Evolutionary conservation across 2,797 vertebrate species (phyloP).

Genomic region (Chaetophractus vellerosus): DNA sequence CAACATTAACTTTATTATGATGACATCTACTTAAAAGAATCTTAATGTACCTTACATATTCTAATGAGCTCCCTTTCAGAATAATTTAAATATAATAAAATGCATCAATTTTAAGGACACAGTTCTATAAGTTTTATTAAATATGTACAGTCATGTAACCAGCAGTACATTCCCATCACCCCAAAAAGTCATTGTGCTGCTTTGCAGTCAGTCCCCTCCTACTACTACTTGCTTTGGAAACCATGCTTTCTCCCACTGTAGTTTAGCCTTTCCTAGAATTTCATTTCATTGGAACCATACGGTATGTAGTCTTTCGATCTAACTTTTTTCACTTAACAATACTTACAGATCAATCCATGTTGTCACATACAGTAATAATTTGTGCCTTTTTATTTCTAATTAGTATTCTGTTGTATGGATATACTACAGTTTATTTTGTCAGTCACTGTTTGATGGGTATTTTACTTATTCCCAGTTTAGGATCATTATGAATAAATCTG

Average conservation of each 20-base stretch:
- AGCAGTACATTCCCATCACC: neutral
- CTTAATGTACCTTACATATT: neutral
- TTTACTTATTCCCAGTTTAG: neutral
- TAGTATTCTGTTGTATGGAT: neutral
- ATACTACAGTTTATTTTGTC: neutral
- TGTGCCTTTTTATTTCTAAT: neutral
- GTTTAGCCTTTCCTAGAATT: neutral
- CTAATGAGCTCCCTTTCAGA: neutral
- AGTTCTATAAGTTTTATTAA: constrained; percentile 8
- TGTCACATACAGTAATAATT: neutral
- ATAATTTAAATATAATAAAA: constrained; percentile 32
- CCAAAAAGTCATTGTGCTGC: neutral
- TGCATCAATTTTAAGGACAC: neutral
- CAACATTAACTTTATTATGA: constrained; percentile 17
- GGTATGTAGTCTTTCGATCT: neutral
- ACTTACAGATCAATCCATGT: neutral
- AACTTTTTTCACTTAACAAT: neutral
- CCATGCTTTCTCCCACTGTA: neutral
- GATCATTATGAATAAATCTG: constrained; percentile 12
- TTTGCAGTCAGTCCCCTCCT: neutral
- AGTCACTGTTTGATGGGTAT: neutral
- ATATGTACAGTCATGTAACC: neutral
- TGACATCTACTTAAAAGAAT: neutral
- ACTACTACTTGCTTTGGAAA: neutral
- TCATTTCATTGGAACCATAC: neutral